Conservation (phyloP, 2,888 invertebrate species). For the Pachycephus smyrnensis region DNA sequence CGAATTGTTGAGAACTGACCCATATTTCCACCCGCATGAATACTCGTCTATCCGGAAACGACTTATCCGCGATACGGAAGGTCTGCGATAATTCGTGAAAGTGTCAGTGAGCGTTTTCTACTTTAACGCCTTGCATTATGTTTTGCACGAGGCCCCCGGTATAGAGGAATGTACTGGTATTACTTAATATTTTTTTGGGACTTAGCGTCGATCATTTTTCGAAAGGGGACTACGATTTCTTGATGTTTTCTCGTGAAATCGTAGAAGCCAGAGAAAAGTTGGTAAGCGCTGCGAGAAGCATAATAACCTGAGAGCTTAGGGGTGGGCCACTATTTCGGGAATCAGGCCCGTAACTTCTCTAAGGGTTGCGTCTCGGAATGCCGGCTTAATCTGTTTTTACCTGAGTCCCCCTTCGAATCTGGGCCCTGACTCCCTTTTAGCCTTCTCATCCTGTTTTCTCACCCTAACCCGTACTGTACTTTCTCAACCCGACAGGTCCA, state of each 20-base stretch:
- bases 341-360: not conserved
- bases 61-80: constrained; percentile 19
- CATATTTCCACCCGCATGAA: constrained; percentile 10
- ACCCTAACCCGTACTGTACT: not conserved
- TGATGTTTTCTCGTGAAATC: not conserved
- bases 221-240: not conserved
- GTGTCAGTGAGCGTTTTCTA: constrained; percentile 47
- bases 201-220: constrained; percentile 8
- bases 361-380: constrained; percentile 22
- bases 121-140: not conserved
- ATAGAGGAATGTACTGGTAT: not conserved
- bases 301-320: not conserved
- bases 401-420: constrained; percentile 6
- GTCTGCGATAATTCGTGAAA: constrained; percentile 49
- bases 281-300: not conserved
- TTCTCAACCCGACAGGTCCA: not conserved
- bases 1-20: constrained; percentile 5
- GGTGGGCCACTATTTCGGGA: not conserved
- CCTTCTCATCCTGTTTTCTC: not conserved
- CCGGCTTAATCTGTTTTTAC: constrained; percentile 22
- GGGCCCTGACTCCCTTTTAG: not conserved
- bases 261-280: not conserved
- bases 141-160: not conserved
- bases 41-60: constrained; percentile 2
- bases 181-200: not conserved